Evolutionary conservation across 2,888 invertebrate species (phyloP).

Genomic region (Polietes domitor): DNA sequence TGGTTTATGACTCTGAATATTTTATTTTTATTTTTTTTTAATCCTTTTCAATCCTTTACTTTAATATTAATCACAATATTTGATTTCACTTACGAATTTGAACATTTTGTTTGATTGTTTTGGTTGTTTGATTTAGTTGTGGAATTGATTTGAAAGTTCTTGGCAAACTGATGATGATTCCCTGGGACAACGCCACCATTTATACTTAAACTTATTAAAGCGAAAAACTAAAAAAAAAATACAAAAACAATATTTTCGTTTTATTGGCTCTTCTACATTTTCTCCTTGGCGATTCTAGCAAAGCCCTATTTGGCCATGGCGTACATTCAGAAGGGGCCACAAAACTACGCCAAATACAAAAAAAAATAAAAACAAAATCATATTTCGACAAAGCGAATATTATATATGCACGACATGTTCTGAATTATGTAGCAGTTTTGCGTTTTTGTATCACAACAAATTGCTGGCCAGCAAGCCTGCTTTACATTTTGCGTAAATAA

Average conservation of each 20-base stretch:
- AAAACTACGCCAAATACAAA: not conserved
- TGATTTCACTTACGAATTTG: constrained; percentile 77
- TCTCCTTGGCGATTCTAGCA: constrained; percentile 43
- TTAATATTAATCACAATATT: constrained; percentile 2
- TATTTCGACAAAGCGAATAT: constrained; percentile 17
- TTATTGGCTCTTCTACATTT: constrained; percentile 1
- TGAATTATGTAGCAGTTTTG: not conserved
- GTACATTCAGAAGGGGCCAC: not conserved
- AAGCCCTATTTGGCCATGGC: constrained; percentile 35
- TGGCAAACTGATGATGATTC: constrained; percentile 74
- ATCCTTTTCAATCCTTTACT: not conserved
- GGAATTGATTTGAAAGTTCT: constrained; percentile 69
- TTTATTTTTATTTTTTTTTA: not conserved
- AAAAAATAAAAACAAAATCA: not conserved
- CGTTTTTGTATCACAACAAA: not conserved
- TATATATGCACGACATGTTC: constrained; percentile 68
- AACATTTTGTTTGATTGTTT: constrained; percentile 75
- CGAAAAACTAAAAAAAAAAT: constrained; percentile 14
- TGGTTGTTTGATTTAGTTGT: constrained; percentile 15
- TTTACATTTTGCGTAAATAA: constrained; percentile 8
- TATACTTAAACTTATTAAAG: constrained; percentile 68
- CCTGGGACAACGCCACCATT: constrained; percentile 66
- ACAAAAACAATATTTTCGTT: constrained; percentile 9
- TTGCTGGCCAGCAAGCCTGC: not conserved
- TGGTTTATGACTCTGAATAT: too few species aligned